A percentile compares a stretch with the other conserved stretches of the same genome.
Evolutionary conservation across 2,888 invertebrate genomes (phyloP).

Genomic region (Eupithecia insigniata): DNA sequence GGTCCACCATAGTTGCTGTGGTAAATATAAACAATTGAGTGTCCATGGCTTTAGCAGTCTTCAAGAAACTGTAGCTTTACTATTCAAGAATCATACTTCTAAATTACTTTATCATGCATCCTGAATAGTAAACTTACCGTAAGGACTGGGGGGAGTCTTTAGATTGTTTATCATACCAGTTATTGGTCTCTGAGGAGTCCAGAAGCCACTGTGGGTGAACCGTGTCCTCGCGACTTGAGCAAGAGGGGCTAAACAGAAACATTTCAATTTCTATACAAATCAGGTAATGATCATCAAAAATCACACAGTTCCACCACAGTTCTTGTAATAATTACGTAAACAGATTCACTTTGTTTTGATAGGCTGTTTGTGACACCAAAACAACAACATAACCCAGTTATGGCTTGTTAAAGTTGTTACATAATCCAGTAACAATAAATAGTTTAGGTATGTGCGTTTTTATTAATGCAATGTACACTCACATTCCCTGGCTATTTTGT

Average conservation of each 20-base stretch:
- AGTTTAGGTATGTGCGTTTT: not conserved
- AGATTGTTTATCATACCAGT: conserved; percentile 84
- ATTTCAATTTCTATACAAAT: not conserved
- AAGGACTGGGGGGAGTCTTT: conserved; percentile 50
- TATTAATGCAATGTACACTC: conserved; percentile 57
- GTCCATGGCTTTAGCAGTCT: not conserved
- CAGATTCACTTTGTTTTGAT: conserved; percentile 44
- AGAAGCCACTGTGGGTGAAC: conserved; percentile 87
- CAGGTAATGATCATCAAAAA: not conserved
- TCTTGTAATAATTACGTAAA: conserved; percentile 35
- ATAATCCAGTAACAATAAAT: not conserved
- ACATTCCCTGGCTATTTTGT: conserved; percentile 85
- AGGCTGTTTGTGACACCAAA: conserved; percentile 52
- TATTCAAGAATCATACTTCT: conserved; percentile 17
- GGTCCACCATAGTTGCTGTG: conserved; percentile 59
- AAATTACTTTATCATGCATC: conserved; percentile 10
- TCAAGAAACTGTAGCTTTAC: conserved; percentile 24
- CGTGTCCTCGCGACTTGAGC: conserved; percentile 85
- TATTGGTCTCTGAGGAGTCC: conserved; percentile 83
- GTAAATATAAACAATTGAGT: not conserved
- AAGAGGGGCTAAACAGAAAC: conserved; percentile 66
- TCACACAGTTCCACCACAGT: conserved; percentile 1
- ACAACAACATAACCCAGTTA: conserved; percentile 28
- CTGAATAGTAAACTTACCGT: conserved; percentile 31
- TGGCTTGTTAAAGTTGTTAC: conserved; percentile 4